phyloP scores from a whole-genome alignment of 2,113 vertebrate genomes.

The Scolopax mira region DNA sequence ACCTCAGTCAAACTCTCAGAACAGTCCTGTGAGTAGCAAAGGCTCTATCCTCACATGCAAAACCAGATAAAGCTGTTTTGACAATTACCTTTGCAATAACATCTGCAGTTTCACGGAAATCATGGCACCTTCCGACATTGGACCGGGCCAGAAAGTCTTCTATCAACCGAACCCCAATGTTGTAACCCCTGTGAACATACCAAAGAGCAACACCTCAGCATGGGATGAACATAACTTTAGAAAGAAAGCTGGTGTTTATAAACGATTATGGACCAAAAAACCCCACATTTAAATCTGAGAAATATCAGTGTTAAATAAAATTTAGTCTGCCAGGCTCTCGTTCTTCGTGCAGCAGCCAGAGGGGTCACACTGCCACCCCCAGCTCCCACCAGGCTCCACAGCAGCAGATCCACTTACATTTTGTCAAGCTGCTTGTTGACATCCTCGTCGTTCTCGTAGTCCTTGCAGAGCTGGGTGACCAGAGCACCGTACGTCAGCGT shows the following conservation, averaged over 20 bases:
- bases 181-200: constrained; percentile 89
- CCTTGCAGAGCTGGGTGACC: constrained; percentile 98
- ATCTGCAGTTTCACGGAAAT: constrained; percentile 98
- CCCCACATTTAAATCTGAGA: neutral
- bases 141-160: constrained; percentile 98
- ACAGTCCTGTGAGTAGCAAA: neutral
- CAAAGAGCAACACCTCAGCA: neutral
- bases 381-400: neutral
- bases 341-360: neutral
- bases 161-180: constrained; percentile 96
- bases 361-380: neutral
- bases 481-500: constrained; percentile 95
- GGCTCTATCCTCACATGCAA: neutral
- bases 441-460: constrained; percentile 98
- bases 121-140: constrained; percentile 94
- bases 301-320: neutral
- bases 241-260: neutral
- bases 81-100: constrained; percentile 93
- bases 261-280: accelerated
- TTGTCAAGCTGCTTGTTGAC: constrained; percentile 99
- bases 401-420: constrained; percentile 80
- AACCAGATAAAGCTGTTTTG: neutral
- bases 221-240: neutral
- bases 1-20: neutral
- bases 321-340: neutral